Evolutionary conservation across 2,888 invertebrate species (phyloP), one percentile per base, ranked within the genome.

Genomic region (Apamea crenata): DNA sequence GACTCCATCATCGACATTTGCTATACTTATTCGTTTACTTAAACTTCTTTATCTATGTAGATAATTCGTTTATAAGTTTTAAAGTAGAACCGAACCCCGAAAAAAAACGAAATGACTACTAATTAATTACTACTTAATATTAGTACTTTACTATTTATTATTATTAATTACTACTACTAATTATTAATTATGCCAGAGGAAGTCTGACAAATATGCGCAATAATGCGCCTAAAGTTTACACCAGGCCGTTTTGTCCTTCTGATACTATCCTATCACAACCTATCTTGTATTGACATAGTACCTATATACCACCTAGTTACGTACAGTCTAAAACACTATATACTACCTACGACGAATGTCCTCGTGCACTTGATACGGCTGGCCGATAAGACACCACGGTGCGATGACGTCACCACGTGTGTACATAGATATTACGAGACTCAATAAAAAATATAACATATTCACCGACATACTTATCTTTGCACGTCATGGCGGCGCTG

Each of bases 361-460:
- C 87, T 80, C 85, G 87, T 82, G 78, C 77, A 82, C 82, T 82
- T 89, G 86, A 86, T 86, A 89, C 53, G 77, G 56, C 71, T 82
- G 74, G 74, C 77, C 79, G 88, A 89, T 89, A 88, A 88, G 80
- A 85, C 70, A 67, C 81, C 29, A 75, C 72, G 77, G 40, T n/a
- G 65, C 29, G 18, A 40, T 82, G 81, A 88, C 90, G 88, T 87
- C 87, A 89, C 25, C 40, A 50, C 66, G 47, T 81, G 65, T 82
- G 83, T 81, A 67, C 75, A 76, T 29, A 87, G 74, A 88, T 78
- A 86, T 56, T 77, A 84, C 80, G 53, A 82, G 53, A 68, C 67
- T 66, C 36, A 74, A 74, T 67, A 56, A 88, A 84, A 82, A 80
- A 68, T 74, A 81, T 47, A 80, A 12, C 73, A 73, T 21, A 59